Evolutionary conservation across 1,140 invertebrate genomes (phyloP).

Genomic region (Anoplophora glabripennis): DNA sequence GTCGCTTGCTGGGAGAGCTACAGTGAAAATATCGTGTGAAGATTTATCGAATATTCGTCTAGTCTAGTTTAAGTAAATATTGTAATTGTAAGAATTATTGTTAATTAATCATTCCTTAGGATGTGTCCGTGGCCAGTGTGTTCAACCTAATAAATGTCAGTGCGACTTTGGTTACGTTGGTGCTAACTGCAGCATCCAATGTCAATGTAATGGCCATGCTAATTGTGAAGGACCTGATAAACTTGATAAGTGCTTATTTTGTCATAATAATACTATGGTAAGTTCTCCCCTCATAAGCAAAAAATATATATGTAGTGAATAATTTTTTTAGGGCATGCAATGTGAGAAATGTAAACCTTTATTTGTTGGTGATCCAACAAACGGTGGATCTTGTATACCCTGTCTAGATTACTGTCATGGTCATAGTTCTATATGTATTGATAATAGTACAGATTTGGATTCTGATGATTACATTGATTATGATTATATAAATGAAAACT

Average conservation of each 20-base stretch:
- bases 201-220: constrained; percentile 92
- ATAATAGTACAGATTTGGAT: constrained; percentile 41
- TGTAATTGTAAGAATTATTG: too few species aligned
- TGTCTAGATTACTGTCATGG: constrained; percentile 88
- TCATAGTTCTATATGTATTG: constrained; percentile 79
- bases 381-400: constrained; percentile 82
- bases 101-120: constrained; percentile 50
- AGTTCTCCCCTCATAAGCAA: constrained; percentile 15
- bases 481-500: constrained; percentile 51
- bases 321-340: constrained; percentile 59
- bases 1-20: too few species aligned
- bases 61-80: too few species aligned
- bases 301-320: constrained; percentile 1
- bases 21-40: too few species aligned
- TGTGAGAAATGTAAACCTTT: constrained; percentile 86
- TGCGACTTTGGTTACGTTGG: constrained; percentile 96
- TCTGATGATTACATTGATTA: constrained; percentile 38
- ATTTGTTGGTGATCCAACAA: constrained; percentile 86
- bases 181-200: constrained; percentile 88
- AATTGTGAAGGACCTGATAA: constrained; percentile 84
- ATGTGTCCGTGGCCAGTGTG: constrained; percentile 83
- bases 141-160: constrained; percentile 78
- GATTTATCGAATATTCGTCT: too few species aligned
- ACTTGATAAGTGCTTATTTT: constrained; percentile 77
- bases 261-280: constrained; percentile 89